These are phyloP conservation scores for Germaria angustata DNA, from an alignment of 2,888 invertebrate genomes.

Conservation along the genomic window DNA sequence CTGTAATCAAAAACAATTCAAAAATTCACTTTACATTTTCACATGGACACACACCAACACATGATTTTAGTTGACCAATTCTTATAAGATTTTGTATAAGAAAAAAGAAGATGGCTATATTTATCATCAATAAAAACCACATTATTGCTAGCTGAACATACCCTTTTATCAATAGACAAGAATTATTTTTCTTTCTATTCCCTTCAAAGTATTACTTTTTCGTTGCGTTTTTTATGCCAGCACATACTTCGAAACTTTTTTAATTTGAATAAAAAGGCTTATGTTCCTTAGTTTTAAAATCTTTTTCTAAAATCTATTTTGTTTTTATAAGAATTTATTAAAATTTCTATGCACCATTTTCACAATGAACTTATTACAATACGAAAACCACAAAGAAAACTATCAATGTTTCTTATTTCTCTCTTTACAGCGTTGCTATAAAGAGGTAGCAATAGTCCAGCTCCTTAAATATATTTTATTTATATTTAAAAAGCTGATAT, in stretches of 20 bases:
- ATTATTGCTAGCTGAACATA: constrained; percentile 58
- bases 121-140: background rate
- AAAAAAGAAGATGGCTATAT: constrained; percentile 44
- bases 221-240: background rate
- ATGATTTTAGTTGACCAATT: constrained; percentile 68
- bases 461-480: background rate
- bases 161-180: constrained; percentile 36
- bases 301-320: background rate
- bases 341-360: constrained; percentile 31
- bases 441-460: background rate
- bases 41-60: constrained; percentile 27
- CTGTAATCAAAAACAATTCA: constrained; percentile 58
- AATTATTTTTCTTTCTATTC: constrained; percentile 9
- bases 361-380: constrained; percentile 35
- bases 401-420: background rate
- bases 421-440: background rate
- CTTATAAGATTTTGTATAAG: constrained; percentile 64
- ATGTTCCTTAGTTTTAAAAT: background rate
- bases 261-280: background rate
- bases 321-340: background rate
- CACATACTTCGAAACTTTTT: background rate
- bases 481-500: no score
- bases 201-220: background rate
- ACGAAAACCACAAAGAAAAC: background rate
- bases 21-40: constrained; percentile 56